Base-by-base conservation (phyloP, 2,888 invertebrate species). In the Alcis repandata region DNA sequence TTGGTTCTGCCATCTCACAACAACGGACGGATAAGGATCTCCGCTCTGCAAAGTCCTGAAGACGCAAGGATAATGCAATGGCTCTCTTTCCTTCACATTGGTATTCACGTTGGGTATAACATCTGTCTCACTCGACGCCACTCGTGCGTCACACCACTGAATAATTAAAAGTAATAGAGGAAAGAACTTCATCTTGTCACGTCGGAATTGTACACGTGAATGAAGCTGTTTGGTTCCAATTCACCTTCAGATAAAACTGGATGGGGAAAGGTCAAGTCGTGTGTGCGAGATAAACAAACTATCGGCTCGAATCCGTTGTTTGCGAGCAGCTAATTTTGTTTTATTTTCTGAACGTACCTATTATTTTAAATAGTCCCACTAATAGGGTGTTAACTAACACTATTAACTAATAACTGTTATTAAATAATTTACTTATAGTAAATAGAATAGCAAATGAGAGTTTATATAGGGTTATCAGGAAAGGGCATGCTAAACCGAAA, bases 1-100 rank as follows among this genome's bases (percentile, higher is more conserved):
- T 51, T 79, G 70, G 32, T 76, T 74, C 6, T 77, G 75, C 80
- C 80, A 86, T 54, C 72, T 79, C 33, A 87, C 78, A 2, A 88
- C 68, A 0, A 85, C 80, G 0, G 85, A 86, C 0, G 86, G 86
- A n/a, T 83, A 83, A 0, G 77, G 70, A 41, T 86, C 82, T 0
- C 71, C 77, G 0, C 73, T 77, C 56, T 79, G 74, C 41, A 87
- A 62, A 9, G 78, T 77, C 67, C 81, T 79, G 2, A 80, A 76
- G 7, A 68, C 74, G 60, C 88, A 87, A 3, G 74, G 63, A n/a
- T 80, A 76, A 54, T 64, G 67, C 17, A 86, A 73, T 9, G 78
- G 72, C 2, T 69, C 65, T 57, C 65, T 71, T 27, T 77, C 79
- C 59, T 81, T 80, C 27, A 66, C 76, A 27, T 71, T 62, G 45